Evolutionary conservation across 1,140 invertebrate genomes (phyloP), one percentile per base, ranked within the genome.

Genomic region (Steinernema khuongi): DNA sequence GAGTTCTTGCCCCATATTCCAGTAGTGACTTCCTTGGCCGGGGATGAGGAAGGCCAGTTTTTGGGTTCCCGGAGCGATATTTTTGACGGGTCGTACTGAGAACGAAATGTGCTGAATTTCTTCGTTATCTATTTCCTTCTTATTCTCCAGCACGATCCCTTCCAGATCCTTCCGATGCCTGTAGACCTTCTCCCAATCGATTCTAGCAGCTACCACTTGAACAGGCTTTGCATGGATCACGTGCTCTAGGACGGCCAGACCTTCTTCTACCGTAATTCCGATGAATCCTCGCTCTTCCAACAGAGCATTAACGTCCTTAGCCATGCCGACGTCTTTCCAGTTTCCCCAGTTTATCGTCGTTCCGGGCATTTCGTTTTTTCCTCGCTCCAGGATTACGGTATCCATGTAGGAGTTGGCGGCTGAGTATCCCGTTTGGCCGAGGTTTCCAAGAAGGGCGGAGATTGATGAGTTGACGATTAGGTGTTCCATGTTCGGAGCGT

Each of bases 341-440:
- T 78, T 78, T 31, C 77, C 77, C 77, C 77, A 78, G 19, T 78
- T 72, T 43, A 78, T 78, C n/a, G 76, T 31, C 31, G 67, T 66
- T 32, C 71, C 70, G 1, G 71, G 29, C 36, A 33, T 43, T 26
- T 74, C 76, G 28, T 32, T 18, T 28, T 60, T 32, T 17, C 70
- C 31, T 26, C 76, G 44, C 26, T 72, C 71, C 18, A 7, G 43
- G 67, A 74, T 74, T 29, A 68, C 28, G 32, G 7, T 18, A 28
- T 78, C 77, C 68, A 78, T 32, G 30, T 70, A 71, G 0, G 68
- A 72, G 69, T 78, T 78, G 14, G 77, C 67, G 1, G 72, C 72
- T 26, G 41, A 50, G 43, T 78, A 78, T 31, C 77, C 77, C n/a
- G 72, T 44, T 41, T 78, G 77, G 1, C 77, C 77, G 30, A 60